Percentiles rank a stretch among this genome's conserved stretches.
Conservation (phyloP, 2,888 invertebrate species). For the Argyra leucocephala region DNA sequence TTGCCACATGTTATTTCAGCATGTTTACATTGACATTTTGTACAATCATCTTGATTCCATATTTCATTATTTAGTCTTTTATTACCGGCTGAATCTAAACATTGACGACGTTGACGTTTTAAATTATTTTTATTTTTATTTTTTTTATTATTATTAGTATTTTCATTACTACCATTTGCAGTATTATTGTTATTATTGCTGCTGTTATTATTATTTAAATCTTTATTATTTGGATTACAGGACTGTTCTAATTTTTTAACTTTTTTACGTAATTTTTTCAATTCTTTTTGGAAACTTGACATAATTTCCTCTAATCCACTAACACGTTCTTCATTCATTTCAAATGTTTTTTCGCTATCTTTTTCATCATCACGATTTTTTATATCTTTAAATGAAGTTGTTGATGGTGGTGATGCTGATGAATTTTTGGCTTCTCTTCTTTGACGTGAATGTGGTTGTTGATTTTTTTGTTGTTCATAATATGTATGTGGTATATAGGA, state of each 20-base stretch:
- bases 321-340: constrained; percentile 44
- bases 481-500: constrained; percentile 37
- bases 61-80: constrained; percentile 44
- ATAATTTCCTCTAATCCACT: constrained; percentile 49
- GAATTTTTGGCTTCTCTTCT: constrained; percentile 13
- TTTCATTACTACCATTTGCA: constrained; percentile 1
- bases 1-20: constrained; percentile 44
- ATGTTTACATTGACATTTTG: constrained; percentile 45
- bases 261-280: constrained; percentile 47
- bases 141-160: constrained; percentile 15
- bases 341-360: constrained; percentile 33
- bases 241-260: constrained; percentile 42
- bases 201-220: constrained; percentile 9
- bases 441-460: constrained; percentile 17
- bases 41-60: constrained; percentile 46
- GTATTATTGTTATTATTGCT: constrained; percentile 2
- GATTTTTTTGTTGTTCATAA: constrained; percentile 23
- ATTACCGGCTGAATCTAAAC: constrained; percentile 41
- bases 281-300: constrained; percentile 46
- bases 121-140: constrained; percentile 17
- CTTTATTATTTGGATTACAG: constrained; percentile 24
- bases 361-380: constrained; percentile 24
- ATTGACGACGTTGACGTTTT: constrained; percentile 36
- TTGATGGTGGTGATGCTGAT: neutral
- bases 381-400: constrained; percentile 18